A percentile compares a stretch with the other conserved stretches of the same genome.
Evolutionary conservation across 2,888 invertebrate genomes (phyloP).

Genomic region (Lapara coniferarum): DNA sequence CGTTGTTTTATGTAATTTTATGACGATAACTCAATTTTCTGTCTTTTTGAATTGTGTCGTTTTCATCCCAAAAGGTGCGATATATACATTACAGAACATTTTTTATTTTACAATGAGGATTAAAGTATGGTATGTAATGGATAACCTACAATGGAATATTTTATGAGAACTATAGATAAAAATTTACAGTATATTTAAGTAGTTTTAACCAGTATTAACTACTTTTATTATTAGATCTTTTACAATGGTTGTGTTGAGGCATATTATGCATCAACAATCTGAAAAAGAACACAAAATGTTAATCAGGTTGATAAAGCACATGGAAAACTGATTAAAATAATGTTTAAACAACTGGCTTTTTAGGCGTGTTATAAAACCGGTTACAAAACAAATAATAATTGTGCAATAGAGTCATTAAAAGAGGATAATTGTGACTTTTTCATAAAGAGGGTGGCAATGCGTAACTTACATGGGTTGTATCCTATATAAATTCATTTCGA

Average conservation of each 20-base stretch:
- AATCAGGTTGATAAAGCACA: not conserved
- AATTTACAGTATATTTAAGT: not conserved
- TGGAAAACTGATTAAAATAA: not conserved
- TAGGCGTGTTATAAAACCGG: not conserved
- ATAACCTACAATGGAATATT: too few relatives aligned
- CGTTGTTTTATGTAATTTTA: too few relatives aligned
- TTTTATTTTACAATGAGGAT: too few relatives aligned
- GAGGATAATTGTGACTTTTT: conserved; percentile 33
- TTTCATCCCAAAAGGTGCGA: too few relatives aligned
- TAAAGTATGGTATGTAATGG: too few relatives aligned
- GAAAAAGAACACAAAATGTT: not conserved
- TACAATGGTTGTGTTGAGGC: not conserved
- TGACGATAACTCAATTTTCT: too few relatives aligned
- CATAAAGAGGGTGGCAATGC: conserved; percentile 38
- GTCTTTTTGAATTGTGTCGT: too few relatives aligned
- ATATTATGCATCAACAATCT: not conserved
- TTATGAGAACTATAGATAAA: too few relatives aligned
- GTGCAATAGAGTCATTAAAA: not conserved
- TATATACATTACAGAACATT: too few relatives aligned
- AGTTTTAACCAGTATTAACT: not conserved
- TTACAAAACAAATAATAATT: not conserved
- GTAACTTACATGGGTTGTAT: conserved; percentile 20
- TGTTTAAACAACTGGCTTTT: not conserved
- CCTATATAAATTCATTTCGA: conserved; percentile 76
- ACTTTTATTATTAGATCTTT: not conserved